phyloP scores from a whole-genome alignment of 2,113 vertebrate genomes.

The Lepus americanus region DNA sequence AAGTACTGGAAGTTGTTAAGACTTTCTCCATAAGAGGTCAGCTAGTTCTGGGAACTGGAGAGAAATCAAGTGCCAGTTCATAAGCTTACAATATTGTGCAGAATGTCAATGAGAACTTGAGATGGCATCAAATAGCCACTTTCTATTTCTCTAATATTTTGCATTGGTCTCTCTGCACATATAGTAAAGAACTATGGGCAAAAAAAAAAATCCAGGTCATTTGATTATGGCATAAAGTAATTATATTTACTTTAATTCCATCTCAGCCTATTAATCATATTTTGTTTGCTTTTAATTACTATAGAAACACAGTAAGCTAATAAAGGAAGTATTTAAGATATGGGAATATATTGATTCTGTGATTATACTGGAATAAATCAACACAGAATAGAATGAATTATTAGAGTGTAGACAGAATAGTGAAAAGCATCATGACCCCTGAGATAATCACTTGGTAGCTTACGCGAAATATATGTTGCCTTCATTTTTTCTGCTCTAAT shows the following conservation, averaged over 20 bases:
- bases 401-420: neutral
- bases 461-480: slow-evolving; percentile 30
- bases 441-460: neutral
- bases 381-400: slow-evolving; percentile 23
- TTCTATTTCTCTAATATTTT: neutral
- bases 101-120: neutral
- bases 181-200: neutral
- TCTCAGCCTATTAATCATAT: slow-evolving; percentile 50
- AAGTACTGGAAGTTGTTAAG: neutral
- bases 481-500: neutral
- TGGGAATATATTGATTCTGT: neutral
- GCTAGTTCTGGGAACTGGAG: neutral
- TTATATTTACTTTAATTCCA: slow-evolving; percentile 70
- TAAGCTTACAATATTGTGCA: neutral
- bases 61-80: neutral
- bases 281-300: slow-evolving; percentile 75
- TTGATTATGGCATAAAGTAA: slow-evolving; percentile 47
- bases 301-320: slow-evolving; percentile 37
- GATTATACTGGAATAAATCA: slow-evolving; percentile 61
- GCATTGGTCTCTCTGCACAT: neutral
- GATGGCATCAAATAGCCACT: neutral
- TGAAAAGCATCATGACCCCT: neutral
- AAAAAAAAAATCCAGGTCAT: neutral
- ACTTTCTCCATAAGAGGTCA: neutral
- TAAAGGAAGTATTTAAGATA: slow-evolving; percentile 60